Base-by-base conservation (phyloP, 2,888 invertebrate species). In the Busseola fusca region DNA sequence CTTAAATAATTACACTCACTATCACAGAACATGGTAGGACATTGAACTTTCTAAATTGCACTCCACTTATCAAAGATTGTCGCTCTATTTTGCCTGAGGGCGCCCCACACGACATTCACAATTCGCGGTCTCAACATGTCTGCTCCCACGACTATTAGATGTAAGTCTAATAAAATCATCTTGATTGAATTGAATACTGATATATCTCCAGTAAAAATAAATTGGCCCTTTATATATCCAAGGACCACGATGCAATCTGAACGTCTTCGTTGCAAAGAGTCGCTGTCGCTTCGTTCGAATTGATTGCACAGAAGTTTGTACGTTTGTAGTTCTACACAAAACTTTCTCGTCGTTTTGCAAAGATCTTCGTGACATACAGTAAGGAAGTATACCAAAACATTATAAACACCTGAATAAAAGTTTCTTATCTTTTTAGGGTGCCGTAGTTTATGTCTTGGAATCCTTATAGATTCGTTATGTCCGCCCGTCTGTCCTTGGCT, bases 301-400 rank as follows among this genome's bases (percentile, higher is more conserved):
- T 56, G 54, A 50, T 60, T 71, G 37, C 77, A 64, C 27, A 37
- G 14, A 75, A 75, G n/a, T 71, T 64, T 45, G n/a, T 52, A 37
- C 60, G 71, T 34, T 34, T 34, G n/a, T 50, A 70, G 64, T 76
- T 71, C 50, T 48, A 50, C 21, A 18, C 7, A 42, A 52, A 76
- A 71, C 54, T 75, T 64, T 25, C 7, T n/a, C 42, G 6, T 27
- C 3, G 48, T 25, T 69, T 42, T 63, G 30, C 34, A 48, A 21
- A 30, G 25, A 30, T 52, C 30, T 30, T 10, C 21, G 45, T 30
- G 18, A 48, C n/a, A 6, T 4, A 7, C 27, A 45, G 45, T 25
- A 27, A 42, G 10, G n/a, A 45, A 18, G 37, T 37, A 14, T 21
- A 21, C 6, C 18, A 45, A 37, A 10, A 45, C 45, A n/a, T 14